Base-by-base conservation (phyloP, 2,113 vertebrate species). In the Leucosticte australis region DNA sequence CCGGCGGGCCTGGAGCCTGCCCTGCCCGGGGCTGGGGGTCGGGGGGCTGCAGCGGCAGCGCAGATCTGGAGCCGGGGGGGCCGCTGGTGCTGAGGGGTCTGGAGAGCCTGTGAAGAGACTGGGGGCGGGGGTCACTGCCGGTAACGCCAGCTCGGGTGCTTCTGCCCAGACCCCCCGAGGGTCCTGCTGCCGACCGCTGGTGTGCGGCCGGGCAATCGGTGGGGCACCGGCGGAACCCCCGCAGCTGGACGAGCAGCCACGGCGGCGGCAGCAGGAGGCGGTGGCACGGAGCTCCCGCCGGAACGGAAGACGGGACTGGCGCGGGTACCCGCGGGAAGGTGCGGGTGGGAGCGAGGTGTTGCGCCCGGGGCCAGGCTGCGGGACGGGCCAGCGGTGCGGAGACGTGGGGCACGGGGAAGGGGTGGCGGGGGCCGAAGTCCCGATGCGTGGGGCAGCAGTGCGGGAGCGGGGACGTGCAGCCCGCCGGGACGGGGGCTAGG, bases 1-100 rank as follows among this genome's bases (percentile, higher is more conserved):
- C 97, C 96, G 98, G 87, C 97, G 98, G 5, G 99, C 99, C 87
- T 98, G 96, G 55, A 97, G 94, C 85, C 97, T 96, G 95, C 98
- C 98, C 0, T 35, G 92, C 41, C 90, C 97, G 4, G 98, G 98
- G 19, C 97, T 91, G 2, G 92, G 86, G 11, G 9, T 2, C 0
- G 63, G 73, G 79, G 93, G 96, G 64, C 97, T 75, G 6, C 97
- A 97, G 69, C 97, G 97, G 93, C 99, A 99, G 85, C 97, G 98
- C 9, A 73, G 70, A 8, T 91, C 91, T 3, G 96, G 89, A 0
- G 94, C 96, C 1, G 77, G 95, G 4, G 97, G 92, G 0, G 95
- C 94, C 19, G 97, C 93, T 57, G 73, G 97, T 5, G 98, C 93
- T 35, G 85, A 97, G 14, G 96, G 53, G 9, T 98, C 98, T 87